A percentile compares a stretch with the other conserved stretches of the same genome.
Evolutionary conservation across 2,888 invertebrate genomes (phyloP).

Genomic region (Drosophila merina): DNA sequence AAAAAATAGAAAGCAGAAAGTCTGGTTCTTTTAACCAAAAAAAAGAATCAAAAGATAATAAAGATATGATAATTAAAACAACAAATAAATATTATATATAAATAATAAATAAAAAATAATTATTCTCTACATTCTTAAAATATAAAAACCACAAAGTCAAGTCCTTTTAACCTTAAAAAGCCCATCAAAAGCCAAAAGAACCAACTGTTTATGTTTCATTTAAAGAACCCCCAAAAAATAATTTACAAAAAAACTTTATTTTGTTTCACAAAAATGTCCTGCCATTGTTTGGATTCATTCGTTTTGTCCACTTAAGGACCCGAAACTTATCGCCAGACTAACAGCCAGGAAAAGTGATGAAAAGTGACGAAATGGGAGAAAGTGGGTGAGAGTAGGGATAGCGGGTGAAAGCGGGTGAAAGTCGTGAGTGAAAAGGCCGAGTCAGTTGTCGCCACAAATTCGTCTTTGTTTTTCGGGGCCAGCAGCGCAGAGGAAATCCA

Average conservation of each 20-base stretch:
- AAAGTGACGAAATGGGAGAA: background rate
- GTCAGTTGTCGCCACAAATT: conserved; percentile 14
- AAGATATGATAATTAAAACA: no score
- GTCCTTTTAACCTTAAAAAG: no score
- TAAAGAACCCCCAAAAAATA: background rate
- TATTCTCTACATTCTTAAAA: background rate
- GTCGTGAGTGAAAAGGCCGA: background rate
- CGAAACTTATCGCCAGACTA: conserved; percentile 13
- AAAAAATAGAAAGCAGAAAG: no score
- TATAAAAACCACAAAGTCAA: no score
- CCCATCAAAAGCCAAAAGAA: no score
- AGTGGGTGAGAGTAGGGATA: background rate
- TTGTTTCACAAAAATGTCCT: background rate
- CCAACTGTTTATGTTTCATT: no score
- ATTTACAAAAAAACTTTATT: background rate
- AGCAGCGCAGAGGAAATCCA: conserved; percentile 27
- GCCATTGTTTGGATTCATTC: conserved; percentile 6
- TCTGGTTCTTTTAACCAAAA: no score
- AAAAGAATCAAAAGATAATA: no score
- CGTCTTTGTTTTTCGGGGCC: conserved; percentile 24
- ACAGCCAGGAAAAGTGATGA: conserved; percentile 3
- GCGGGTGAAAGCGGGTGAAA: background rate
- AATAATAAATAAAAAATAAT: background rate
- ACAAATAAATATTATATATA: background rate
- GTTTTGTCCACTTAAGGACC: conserved; percentile 5